Percentiles rank a stretch among this genome's conserved stretches.
Evolutionary conservation across 2,113 vertebrate species (phyloP).

Genomic region (Xiphophorus couchianus): DNA sequence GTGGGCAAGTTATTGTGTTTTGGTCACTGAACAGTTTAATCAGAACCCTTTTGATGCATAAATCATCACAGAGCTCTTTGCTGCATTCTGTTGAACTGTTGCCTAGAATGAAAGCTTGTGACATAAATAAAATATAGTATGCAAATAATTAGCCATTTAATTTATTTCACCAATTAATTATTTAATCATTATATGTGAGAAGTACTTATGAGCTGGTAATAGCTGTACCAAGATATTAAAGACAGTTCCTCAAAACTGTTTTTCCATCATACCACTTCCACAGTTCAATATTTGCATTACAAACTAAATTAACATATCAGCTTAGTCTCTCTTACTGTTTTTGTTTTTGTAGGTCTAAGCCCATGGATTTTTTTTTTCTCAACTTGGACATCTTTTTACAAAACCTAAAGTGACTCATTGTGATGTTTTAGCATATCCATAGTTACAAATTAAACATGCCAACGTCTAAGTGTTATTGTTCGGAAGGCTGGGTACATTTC

Average conservation of each 20-base stretch:
- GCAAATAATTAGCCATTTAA: too few relatives aligned
- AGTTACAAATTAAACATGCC: too few relatives aligned
- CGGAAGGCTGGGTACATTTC: too few relatives aligned
- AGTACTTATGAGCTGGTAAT: background rate
- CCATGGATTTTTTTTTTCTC: background rate
- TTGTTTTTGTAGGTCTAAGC: background rate
- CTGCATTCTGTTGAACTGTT: conserved; percentile 54
- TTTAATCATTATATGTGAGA: background rate
- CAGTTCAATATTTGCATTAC: background rate
- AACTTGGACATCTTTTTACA: background rate
- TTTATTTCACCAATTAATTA: background rate
- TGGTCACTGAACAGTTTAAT: conserved; percentile 44
- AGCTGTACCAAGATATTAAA: background rate
- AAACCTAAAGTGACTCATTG: too few relatives aligned
- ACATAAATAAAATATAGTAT: background rate
- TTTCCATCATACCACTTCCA: background rate
- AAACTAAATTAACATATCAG: background rate
- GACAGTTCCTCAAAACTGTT: background rate
- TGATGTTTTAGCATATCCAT: too few relatives aligned
- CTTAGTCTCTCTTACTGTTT: background rate
- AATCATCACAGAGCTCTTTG: conserved; percentile 49
- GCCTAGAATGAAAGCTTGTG: conserved; percentile 49
- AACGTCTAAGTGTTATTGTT: too few relatives aligned
- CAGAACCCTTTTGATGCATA: conserved; percentile 54
- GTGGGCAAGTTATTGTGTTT: conserved; percentile 19